These are phyloP conservation scores for Orthonyx spaldingii DNA, from an alignment of 2,113 vertebrate species.

Conservation along the genomic window DNA sequence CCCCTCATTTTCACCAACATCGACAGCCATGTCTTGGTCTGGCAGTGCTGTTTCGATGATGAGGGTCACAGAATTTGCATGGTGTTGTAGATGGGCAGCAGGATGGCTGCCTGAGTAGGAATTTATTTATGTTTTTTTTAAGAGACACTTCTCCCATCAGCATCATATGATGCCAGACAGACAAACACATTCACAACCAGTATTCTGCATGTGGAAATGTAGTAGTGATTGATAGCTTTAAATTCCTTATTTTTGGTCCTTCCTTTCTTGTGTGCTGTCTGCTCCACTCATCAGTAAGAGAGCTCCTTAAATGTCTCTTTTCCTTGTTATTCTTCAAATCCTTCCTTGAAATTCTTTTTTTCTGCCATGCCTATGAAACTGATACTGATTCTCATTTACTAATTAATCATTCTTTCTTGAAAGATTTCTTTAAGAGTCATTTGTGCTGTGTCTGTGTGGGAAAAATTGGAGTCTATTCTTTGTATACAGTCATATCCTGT, in stretches of 20 bases:
- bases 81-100: not conserved
- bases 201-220: not conserved
- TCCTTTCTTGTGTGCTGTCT: not conserved
- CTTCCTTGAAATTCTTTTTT: not conserved
- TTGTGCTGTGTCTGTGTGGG: not conserved
- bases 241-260: not conserved
- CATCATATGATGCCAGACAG: not conserved
- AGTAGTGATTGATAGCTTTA: not conserved
- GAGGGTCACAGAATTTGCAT: not conserved
- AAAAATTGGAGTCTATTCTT: not conserved
- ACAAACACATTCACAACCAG: not conserved
- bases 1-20: fast-evolving
- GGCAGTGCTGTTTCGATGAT: not conserved
- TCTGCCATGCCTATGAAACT: not conserved
- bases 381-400: not conserved
- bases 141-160: not conserved
- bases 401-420: not conserved
- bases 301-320: not conserved
- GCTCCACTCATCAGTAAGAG: not conserved
- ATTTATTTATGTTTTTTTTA: not conserved
- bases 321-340: not conserved
- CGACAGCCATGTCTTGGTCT: not conserved
- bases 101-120: not conserved
- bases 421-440: not conserved
- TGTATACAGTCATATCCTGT: not conserved